Evolutionary conservation across 1,140 invertebrate genomes (phyloP), one percentile per base, ranked within the genome.

Genomic region (Hyphantria cunea): DNA sequence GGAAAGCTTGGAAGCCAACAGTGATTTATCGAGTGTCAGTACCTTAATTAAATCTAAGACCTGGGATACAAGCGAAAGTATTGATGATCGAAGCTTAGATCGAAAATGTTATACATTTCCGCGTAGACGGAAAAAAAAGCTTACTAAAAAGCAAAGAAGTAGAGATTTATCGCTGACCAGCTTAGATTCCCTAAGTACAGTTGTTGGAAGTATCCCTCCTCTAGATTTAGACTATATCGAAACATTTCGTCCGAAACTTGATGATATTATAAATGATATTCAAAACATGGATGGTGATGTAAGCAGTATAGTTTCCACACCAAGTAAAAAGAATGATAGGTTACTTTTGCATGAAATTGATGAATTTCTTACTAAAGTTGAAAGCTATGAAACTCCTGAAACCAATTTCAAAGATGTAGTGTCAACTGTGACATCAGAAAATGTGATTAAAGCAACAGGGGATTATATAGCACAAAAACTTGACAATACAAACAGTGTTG

Each of bases 311-410:
- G 71, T 83, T 0, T 87, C 82, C 32, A 87, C 84, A 51, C 85
- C 88, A 33, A 87, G 82, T 72, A 91, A 90, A 68, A 87, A 83
- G 31, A 85, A 86, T 64, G 89, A 92, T 60, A 87, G 82, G 70
- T 69, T 89, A 42, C 78, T 92, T 31, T 66, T 92, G 0, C 76
- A 86, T 64, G 92, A 92, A 87, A 92, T 92, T 63, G 92, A 93
- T 68, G 88, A 89, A 33, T 93, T 92, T 78, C 65, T 92, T 41
- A 91, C 86, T 39, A 92, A 89, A 83, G 92, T 92, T 3, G 91
- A 92, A 63, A 80, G 84, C 5, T 91, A 92, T 69, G 86, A 92
- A 42, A 84, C 68, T 49, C 85, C 88, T 11, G 79, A 86, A 3
- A 59, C 71, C 15, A 80, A 78, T 55, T 71, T 62, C 44, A 86